A percentile compares a stretch with the other conserved stretches of the same genome.
phyloP scores from a whole-genome alignment of 2,113 vertebrate species.

The Onychorhynchus coronatus region DNA sequence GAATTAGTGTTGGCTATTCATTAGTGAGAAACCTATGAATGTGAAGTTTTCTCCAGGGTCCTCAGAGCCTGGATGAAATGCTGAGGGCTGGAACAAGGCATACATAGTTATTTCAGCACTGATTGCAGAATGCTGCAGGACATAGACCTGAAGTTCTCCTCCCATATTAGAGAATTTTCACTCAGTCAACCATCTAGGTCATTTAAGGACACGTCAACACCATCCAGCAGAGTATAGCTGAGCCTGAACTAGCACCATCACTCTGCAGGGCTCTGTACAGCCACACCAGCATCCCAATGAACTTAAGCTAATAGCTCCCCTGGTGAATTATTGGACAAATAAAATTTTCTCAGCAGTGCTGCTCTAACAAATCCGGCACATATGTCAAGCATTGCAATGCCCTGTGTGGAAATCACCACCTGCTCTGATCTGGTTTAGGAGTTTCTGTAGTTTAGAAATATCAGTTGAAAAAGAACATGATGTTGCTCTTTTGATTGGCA shows the following conservation, averaged over 20 bases:
- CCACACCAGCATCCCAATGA: background rate
- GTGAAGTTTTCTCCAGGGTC: background rate
- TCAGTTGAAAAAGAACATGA: background rate
- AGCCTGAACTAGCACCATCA: background rate
- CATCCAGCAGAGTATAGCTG: background rate
- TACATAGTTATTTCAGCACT: background rate
- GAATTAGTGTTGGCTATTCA: background rate
- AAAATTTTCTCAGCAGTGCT: constrained; percentile 12
- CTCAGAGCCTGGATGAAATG: background rate
- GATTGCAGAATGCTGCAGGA: background rate
- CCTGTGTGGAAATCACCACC: background rate
- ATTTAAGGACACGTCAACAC: constrained; percentile 14
- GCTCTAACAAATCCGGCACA: background rate
- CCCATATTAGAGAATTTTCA: background rate
- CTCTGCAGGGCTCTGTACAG: background rate
- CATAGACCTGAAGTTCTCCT: background rate
- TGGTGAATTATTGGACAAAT: background rate
- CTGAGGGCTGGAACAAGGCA: background rate
- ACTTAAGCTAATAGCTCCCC: background rate
- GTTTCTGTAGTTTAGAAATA: background rate
- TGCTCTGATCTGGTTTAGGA: background rate
- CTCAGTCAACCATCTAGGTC: constrained; percentile 2
- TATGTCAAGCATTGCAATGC: background rate
- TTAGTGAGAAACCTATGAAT: background rate
- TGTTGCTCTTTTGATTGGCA: background rate